phyloP scores from a whole-genome alignment of 2,113 vertebrate species.

The Melanotaenia duboulayi region DNA sequence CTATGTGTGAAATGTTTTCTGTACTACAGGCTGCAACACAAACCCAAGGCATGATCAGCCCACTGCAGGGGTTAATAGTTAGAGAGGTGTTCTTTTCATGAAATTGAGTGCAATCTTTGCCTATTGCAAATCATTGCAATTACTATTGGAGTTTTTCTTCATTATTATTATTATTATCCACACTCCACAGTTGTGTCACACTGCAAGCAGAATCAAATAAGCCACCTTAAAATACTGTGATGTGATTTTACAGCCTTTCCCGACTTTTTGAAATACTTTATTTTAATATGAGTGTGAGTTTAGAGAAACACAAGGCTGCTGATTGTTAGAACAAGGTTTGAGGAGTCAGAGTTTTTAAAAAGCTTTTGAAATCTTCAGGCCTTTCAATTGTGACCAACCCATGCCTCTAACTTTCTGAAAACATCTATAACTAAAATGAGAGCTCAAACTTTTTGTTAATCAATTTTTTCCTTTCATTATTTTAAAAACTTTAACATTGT shows the following conservation, averaged over 20 bases:
- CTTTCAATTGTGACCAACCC: too few species aligned
- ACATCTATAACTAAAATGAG: background rate
- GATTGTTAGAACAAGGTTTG: background rate
- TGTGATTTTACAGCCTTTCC: background rate
- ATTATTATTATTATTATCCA: background rate
- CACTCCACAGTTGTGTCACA: background rate
- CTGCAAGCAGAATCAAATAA: too few species aligned
- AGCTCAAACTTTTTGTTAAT: background rate
- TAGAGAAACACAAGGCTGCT: background rate
- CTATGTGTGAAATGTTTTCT: background rate
- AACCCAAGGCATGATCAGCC: background rate
- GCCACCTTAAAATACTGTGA: too few species aligned
- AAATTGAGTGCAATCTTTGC: background rate
- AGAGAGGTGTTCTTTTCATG: background rate
- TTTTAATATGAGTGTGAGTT: background rate
- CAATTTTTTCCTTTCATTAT: too few species aligned
- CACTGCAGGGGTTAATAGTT: background rate
- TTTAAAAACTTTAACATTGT: background rate
- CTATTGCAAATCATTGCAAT: background rate
- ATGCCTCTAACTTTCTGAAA: background rate
- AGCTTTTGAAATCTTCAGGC: background rate
- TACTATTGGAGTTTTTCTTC: background rate
- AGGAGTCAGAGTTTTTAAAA: background rate
- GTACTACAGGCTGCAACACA: background rate
- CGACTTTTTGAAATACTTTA: background rate